Conservation (phyloP, 2,888 invertebrate species). For the Luperina testacea region DNA sequence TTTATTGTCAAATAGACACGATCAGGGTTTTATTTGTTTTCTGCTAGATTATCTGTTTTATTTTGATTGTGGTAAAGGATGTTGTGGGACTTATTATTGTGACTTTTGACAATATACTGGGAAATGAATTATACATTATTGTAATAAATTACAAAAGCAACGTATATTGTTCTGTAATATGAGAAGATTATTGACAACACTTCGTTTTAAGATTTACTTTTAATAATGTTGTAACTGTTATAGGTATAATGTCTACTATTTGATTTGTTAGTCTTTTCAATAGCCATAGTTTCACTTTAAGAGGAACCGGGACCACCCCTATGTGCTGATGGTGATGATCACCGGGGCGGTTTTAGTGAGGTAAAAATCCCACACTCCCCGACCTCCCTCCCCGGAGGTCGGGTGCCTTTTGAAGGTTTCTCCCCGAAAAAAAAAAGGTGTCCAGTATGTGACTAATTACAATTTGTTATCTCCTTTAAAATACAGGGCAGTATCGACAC, state of each 20-base stretch:
- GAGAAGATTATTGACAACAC: background rate
- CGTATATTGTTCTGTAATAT: background rate
- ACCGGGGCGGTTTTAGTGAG: too few relatives aligned
- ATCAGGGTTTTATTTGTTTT: conserved; percentile 46
- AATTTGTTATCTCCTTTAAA: conserved; percentile 19
- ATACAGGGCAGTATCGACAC: background rate
- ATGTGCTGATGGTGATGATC: too few relatives aligned
- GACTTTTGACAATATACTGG: background rate
- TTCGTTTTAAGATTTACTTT: background rate
- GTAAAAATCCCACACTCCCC: too few relatives aligned
- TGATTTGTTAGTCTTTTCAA: background rate
- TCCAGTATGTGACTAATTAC: background rate
- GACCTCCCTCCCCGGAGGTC: too few relatives aligned
- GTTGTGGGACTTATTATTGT: background rate
- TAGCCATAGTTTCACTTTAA: background rate
- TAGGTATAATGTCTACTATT: background rate
- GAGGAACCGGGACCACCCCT: too few relatives aligned
- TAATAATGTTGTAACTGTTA: background rate
- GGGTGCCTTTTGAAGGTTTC: too few relatives aligned
- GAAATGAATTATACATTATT: too few relatives aligned
- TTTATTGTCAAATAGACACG: conserved; percentile 52
- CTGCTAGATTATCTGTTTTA: conserved; percentile 33
- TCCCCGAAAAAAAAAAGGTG: too few relatives aligned
- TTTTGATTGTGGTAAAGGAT: conserved; percentile 9
- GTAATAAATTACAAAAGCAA: too few relatives aligned